phyloP scores from a whole-genome alignment of 2,113 vertebrate species.

The Brachirus orientalis region DNA sequence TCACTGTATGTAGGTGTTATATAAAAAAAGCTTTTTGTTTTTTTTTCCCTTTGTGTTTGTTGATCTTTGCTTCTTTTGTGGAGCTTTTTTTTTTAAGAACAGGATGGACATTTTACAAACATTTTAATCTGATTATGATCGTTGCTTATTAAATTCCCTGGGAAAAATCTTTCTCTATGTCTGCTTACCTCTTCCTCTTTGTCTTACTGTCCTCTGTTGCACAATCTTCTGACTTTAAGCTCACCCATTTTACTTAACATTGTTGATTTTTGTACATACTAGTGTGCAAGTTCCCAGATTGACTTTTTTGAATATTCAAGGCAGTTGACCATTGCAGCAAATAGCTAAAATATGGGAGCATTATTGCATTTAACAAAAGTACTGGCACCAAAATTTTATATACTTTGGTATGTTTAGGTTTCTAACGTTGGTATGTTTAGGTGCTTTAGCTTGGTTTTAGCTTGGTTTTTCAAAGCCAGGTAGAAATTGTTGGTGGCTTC shows the following conservation, averaged over 20 bases:
- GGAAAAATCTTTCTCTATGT: constrained; percentile 69
- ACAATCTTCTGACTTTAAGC: constrained; percentile 9
- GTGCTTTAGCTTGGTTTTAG: constrained; percentile 31
- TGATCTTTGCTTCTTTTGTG: constrained; percentile 88
- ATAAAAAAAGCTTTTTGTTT: constrained; percentile 66
- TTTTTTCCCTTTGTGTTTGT: constrained; percentile 79
- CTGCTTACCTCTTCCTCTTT: constrained; percentile 68
- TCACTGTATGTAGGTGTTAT: constrained; percentile 79
- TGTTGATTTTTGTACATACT: constrained; percentile 57
- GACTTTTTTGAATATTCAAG: constrained; percentile 35
- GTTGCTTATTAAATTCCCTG: constrained; percentile 84
- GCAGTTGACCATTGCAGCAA: constrained; percentile 8
- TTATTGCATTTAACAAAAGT: constrained; percentile 25
- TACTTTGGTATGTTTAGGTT: constrained; percentile 44
- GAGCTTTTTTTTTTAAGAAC: constrained; percentile 74
- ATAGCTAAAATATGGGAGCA: constrained; percentile 29
- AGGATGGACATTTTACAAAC: constrained; percentile 78
- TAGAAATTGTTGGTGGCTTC: constrained; percentile 20
- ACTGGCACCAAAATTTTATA: constrained; percentile 38
- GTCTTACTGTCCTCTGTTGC: constrained; percentile 21
- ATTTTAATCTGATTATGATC: constrained; percentile 81
- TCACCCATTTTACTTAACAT: constrained; percentile 27
- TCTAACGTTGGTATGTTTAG: constrained; percentile 38
- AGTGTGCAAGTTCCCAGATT: constrained; percentile 29
- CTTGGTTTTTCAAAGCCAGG: constrained; percentile 16